Evolutionary conservation across 1,140 invertebrate species (phyloP).

Genomic region (Helicorthomorpha holstii): DNA sequence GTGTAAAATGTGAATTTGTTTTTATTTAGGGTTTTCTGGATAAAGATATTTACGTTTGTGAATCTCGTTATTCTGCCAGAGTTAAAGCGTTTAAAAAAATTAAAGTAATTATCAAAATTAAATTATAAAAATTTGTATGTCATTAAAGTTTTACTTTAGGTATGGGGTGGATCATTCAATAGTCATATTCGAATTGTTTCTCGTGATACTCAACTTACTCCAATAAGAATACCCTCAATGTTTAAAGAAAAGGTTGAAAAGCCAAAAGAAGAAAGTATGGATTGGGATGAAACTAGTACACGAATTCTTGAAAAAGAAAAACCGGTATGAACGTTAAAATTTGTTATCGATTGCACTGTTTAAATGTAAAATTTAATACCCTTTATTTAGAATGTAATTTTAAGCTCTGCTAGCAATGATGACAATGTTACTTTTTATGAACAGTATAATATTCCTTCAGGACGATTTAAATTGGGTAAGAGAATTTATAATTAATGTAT

Average conservation of each 20-base stretch:
- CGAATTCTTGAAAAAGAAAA: conserved; percentile 59
- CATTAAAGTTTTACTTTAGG: not conserved
- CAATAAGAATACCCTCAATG: conserved; percentile 76
- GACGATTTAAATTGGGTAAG: conserved; percentile 50
- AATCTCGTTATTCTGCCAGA: conserved; percentile 78
- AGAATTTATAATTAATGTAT: not conserved
- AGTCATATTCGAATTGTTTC: conserved; percentile 42
- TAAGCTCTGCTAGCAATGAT: conserved; percentile 32
- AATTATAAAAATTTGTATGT: not conserved
- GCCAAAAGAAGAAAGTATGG: conserved; percentile 73
- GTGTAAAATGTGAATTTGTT: conserved; percentile 2
- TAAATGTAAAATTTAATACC: conserved; percentile 7
- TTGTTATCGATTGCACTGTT: not conserved
- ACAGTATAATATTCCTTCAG: conserved; percentile 71
- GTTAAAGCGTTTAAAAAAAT: conserved; percentile 84
- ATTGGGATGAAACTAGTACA: conserved; percentile 45
- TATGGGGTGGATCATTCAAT: conserved; percentile 23
- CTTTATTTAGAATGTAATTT: conserved; percentile 40
- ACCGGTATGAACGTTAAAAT: conserved; percentile 35
- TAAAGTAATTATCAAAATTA: conserved; percentile 37
- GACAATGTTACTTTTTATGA: conserved; percentile 73
- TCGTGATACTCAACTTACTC: conserved; percentile 54
- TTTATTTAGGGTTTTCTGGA: conserved; percentile 49
- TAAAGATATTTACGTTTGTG: conserved; percentile 93
- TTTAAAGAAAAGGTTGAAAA: conserved; percentile 81